phyloP scores from a whole-genome alignment of 2,113 vertebrate genomes.

The Anser brachyrhynchus region DNA sequence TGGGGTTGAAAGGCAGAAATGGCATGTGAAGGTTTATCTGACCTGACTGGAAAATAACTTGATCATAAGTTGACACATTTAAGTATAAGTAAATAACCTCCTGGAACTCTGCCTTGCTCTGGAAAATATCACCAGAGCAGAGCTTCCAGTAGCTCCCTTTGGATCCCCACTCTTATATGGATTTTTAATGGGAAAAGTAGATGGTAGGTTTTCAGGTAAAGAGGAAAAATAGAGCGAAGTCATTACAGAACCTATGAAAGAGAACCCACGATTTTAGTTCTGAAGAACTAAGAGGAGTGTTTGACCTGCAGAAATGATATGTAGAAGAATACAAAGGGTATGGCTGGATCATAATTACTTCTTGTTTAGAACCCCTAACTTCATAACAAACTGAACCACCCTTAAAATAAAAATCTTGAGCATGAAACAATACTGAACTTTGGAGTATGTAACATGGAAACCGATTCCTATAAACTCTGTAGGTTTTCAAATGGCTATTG shows the following conservation, averaged over 20 bases:
- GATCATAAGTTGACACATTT: neutral
- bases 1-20: neutral
- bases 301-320: neutral
- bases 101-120: neutral
- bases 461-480: neutral
- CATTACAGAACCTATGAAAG: neutral
- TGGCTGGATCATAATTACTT: neutral
- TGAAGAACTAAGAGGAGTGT: fast-evolving
- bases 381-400: neutral
- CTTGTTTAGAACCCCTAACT: neutral
- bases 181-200: neutral
- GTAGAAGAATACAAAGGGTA: neutral
- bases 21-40: neutral
- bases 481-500: neutral
- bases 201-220: neutral
- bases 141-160: neutral
- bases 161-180: neutral
- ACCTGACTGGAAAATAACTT: neutral
- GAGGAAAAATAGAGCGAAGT: neutral
- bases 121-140: too few relatives aligned
- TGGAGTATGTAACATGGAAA: neutral
- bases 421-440: neutral
- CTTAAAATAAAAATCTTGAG: neutral
- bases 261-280: neutral
- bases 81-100: neutral